Conservation (phyloP, 1,140 invertebrate genomes). For the Drosophila subpulchrella region DNA sequence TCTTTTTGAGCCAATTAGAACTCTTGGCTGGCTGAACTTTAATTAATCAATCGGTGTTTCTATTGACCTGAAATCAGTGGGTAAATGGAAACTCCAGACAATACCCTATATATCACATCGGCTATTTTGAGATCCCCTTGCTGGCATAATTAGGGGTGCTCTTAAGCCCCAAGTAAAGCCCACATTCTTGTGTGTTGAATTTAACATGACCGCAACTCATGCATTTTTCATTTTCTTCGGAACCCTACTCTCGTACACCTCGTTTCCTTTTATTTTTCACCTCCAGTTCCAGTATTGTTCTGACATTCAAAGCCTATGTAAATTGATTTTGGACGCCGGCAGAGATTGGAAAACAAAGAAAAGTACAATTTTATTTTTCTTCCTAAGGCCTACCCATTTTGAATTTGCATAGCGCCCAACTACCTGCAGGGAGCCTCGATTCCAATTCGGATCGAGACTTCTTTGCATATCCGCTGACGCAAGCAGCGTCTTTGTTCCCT, state of each 20-base stretch:
- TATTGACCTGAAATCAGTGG: background rate
- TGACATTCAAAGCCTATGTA: slow-evolving; percentile 74
- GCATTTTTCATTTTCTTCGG: slow-evolving; percentile 67
- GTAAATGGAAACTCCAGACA: background rate
- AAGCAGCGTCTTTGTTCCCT: slow-evolving; percentile 28
- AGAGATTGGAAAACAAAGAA: slow-evolving; percentile 61
- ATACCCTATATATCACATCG: background rate
- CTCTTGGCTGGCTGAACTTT: slow-evolving; percentile 33
- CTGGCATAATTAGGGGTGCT: slow-evolving; percentile 59
- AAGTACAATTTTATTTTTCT: slow-evolving; percentile 45
- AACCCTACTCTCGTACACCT: slow-evolving; percentile 13
- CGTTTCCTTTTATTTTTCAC: background rate
- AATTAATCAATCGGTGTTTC: slow-evolving; percentile 22
- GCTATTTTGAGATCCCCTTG: slow-evolving; percentile 6
- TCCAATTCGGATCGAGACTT: slow-evolving; percentile 32
- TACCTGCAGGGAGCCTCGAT: slow-evolving; percentile 55
- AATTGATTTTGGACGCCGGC: slow-evolving; percentile 57
- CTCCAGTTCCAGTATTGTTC: slow-evolving; percentile 28
- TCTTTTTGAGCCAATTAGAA: slow-evolving; percentile 36
- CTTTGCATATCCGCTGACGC: slow-evolving; percentile 73
- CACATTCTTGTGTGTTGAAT: slow-evolving; percentile 56
- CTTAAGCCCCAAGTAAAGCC: slow-evolving; percentile 50
- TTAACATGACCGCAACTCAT: slow-evolving; percentile 71
- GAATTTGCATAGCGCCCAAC: slow-evolving; percentile 63
- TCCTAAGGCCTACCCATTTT: slow-evolving; percentile 16